A percentile compares a stretch with the other conserved stretches of the same genome.
These are phyloP conservation scores for Yponomeuta plumbellus DNA, from an alignment of 2,888 invertebrate genomes.

Conservation along the genomic window DNA sequence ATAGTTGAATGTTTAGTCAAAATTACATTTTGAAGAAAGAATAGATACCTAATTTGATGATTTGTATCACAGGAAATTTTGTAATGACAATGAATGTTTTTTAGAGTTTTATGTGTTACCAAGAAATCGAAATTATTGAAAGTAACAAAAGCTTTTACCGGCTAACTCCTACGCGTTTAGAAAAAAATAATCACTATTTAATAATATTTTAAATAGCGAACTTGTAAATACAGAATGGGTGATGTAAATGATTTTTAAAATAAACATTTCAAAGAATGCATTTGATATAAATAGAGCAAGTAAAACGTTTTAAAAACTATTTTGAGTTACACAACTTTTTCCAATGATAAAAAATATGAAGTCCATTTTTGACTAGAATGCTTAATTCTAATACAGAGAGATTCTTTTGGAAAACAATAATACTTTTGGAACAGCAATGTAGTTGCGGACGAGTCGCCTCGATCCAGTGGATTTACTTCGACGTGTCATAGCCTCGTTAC, in stretches of 20 bases:
- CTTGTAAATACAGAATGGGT: conserved; percentile 7
- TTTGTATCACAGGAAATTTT: conserved; percentile 16
- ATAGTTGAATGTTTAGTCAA: conserved; percentile 23
- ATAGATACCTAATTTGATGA: background rate
- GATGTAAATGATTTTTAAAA: conserved; percentile 2
- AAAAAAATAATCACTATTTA: background rate
- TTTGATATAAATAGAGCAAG: conserved; percentile 24
- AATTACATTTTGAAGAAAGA: conserved; percentile 21
- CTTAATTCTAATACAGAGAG: conserved; percentile 73
- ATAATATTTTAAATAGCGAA: background rate
- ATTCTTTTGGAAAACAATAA: conserved; percentile 66
- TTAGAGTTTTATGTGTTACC: background rate
- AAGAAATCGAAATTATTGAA: background rate
- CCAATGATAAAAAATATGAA: conserved; percentile 32
- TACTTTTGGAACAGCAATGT: conserved; percentile 57
- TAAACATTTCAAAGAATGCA: background rate
- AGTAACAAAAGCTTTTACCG: background rate
- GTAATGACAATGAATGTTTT: conserved; percentile 1
- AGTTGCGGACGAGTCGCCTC: conserved; percentile 44
- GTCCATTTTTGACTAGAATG: conserved; percentile 73
- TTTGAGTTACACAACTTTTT: conserved; percentile 27
- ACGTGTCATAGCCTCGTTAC: conserved; percentile 59
- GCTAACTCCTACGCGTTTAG: background rate
- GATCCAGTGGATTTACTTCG: conserved; percentile 48
- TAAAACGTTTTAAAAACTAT: conserved; percentile 17